A percentile compares a stretch with the other conserved stretches of the same genome.
phyloP scores from a whole-genome alignment of 1,140 invertebrate species.

The Adelges cooleyi region DNA sequence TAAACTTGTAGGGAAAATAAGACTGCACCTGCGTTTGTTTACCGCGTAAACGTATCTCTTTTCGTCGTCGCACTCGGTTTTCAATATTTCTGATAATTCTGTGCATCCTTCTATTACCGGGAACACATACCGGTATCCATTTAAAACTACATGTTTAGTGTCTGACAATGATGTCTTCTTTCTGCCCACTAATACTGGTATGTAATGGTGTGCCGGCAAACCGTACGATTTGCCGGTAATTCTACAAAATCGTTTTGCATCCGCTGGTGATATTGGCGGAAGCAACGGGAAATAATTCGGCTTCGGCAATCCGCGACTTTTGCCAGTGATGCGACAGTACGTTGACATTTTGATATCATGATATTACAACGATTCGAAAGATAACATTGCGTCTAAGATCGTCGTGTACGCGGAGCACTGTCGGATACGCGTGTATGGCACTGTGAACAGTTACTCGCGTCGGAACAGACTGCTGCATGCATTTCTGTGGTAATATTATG shows the following conservation, averaged over 20 bases:
- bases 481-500: slow-evolving; percentile 20
- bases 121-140: slow-evolving; percentile 61
- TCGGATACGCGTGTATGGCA: neutral
- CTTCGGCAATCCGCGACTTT: slow-evolving; percentile 62
- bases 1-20: slow-evolving; percentile 61
- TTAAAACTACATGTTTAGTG: slow-evolving; percentile 45
- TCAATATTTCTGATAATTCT: slow-evolving; percentile 50
- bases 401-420: neutral
- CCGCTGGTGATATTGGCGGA: slow-evolving; percentile 65
- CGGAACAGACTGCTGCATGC: slow-evolving; percentile 22
- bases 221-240: slow-evolving; percentile 72
- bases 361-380: neutral
- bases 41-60: slow-evolving; percentile 62
- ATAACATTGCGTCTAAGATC: neutral
- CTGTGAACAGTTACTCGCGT: slow-evolving; percentile 16
- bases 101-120: slow-evolving; percentile 53
- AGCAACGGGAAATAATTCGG: slow-evolving; percentile 72
- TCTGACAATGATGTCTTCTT: slow-evolving; percentile 37
- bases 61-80: slow-evolving; percentile 42
- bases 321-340: slow-evolving; percentile 69
- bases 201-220: slow-evolving; percentile 62
- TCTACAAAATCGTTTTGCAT: slow-evolving; percentile 63
- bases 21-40: slow-evolving; percentile 55
- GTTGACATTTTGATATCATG: slow-evolving; percentile 36
- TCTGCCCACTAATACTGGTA: slow-evolving; percentile 52